Evolutionary conservation across 2,888 invertebrate genomes (phyloP), one percentile per base, ranked within the genome.

Genomic region (Caenorhabditis plicata): DNA sequence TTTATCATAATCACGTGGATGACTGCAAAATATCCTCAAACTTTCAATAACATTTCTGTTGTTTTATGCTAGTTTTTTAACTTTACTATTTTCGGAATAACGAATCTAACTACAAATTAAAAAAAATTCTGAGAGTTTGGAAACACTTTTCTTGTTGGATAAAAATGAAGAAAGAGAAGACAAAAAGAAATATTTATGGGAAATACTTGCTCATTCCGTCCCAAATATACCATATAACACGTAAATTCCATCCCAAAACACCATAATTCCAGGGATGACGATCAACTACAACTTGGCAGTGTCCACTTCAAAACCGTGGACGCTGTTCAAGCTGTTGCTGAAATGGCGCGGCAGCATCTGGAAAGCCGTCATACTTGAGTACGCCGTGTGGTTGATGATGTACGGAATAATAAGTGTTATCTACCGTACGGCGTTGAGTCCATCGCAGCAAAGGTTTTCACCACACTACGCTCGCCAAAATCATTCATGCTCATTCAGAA

Each of bases 261-360:
- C 8, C 36, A 19, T 8, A 36, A 11, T 36, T 46, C 17, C 44
- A 46, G 50, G 36, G 26, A 71, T 71, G 71, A 71, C 71, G 50
- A 71, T 71, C 39, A 71, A 71, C 50, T 71, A 71, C 48, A 71
- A 71, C 46, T 52, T 71, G 46, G 69, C 69, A 13, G 71, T 71
- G 36, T 71, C 71, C 39, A 71, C 71, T 23, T 69, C 69, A 20
- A 67, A 64, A 39, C 71, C 71, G 36, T 71, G 71, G 71, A 71
- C 71, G 26, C 55, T 71, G 22, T 71, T 71, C 64, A 71, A 71
- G 47, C 42, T 71, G 38, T 60, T 71, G n/a, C 56, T 71, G 13
- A 71, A 71, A 64, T 71, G 71, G 71, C 50, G 71, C 22, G 71
- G 71, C 26, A 62, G 61, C 31, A 71, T 71, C 17, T 71, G 71